Base-by-base conservation (phyloP, 2,888 invertebrate species). In the Leptarthrus brevirostris region DNA sequence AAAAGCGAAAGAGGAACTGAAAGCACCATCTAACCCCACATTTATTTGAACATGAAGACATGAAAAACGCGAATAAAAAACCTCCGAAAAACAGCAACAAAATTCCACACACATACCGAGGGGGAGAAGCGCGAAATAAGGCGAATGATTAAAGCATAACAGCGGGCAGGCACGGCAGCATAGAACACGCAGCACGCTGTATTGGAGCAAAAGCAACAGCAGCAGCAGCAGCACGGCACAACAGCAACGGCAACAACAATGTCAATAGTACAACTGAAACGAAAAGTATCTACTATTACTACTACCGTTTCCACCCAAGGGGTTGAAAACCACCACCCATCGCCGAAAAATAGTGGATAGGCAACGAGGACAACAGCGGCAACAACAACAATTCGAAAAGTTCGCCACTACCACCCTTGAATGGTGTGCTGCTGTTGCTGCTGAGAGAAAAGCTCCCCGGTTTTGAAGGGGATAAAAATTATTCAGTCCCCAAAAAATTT, bases 11-110 rank as follows among this genome's bases (percentile, higher is more conserved):
- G 52, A 71, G 40, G 40, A 54, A 71, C 54, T 40, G 52, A 54
- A 71, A 54, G 40, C 53, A 71, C 54, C 71, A 71, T 54, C 54
- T 54, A 53, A 53, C 71, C 71, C 54, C 40, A 26, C 52, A 36
- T 71, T 56, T 56, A 54, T 72, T 56, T 54, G 54, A 72, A 72
- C 72, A 72, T 56, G 56, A 54, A 72, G 56, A 54, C 56, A 56
- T 72, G 72, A 72, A 72, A 54, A 56, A 72, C 56, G 72, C 72
- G 58, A 72, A 56, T 49, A 72, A 72, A 72, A 72, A 72, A 69
- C 49, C 52, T 36, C 69, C 69, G 52, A 72, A 58, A 58, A 72
- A 72, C 72, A 56, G 61, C 54, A 72, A 72, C 61, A 58, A 72
- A 72, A 58, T 56, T 58, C 44, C 47, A 72, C 58, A 58, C 61